Percentiles rank a stretch among this genome's conserved stretches.
phyloP scores from a whole-genome alignment of 2,797 vertebrate species.

The Cheirogaleus major region DNA sequence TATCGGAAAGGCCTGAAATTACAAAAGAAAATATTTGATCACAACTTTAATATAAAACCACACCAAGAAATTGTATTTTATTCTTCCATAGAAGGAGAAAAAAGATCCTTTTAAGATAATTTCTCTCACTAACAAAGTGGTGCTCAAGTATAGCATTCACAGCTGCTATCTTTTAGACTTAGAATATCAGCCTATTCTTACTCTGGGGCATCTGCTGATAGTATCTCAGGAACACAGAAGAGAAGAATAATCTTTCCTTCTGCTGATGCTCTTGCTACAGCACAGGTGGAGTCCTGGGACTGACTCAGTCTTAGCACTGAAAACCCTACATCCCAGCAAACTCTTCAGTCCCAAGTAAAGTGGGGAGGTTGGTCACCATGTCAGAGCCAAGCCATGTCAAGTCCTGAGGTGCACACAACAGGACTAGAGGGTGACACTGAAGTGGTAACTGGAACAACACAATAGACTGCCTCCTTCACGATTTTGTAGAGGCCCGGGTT shows the following conservation, averaged over 20 bases:
- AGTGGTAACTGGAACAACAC: neutral
- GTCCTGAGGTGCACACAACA: fast-evolving
- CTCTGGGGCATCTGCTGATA: neutral
- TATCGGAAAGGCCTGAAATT: neutral
- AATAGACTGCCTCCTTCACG: neutral
- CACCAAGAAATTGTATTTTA: neutral
- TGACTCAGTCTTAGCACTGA: neutral
- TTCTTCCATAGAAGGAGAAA: neutral
- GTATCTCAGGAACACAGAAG: neutral
- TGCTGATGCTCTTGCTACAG: neutral
- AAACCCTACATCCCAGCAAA: neutral
- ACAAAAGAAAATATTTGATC: neutral
- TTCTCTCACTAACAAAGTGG: neutral
- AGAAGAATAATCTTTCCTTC: neutral
- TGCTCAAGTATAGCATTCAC: neutral
- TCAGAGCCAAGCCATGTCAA: neutral
- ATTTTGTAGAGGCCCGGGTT: neutral
- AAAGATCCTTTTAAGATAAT: neutral
- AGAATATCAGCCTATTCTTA: neutral
- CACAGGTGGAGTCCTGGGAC: neutral
- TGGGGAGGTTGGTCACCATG: neutral
- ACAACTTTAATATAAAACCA: neutral
- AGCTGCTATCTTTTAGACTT: neutral
- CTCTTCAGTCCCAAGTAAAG: neutral
- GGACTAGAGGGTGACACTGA: neutral